A percentile compares a stretch with the other conserved stretches of the same genome.
These are phyloP conservation scores for Alethe castanea DNA, from an alignment of 2,113 vertebrate species.

Conservation along the genomic window DNA sequence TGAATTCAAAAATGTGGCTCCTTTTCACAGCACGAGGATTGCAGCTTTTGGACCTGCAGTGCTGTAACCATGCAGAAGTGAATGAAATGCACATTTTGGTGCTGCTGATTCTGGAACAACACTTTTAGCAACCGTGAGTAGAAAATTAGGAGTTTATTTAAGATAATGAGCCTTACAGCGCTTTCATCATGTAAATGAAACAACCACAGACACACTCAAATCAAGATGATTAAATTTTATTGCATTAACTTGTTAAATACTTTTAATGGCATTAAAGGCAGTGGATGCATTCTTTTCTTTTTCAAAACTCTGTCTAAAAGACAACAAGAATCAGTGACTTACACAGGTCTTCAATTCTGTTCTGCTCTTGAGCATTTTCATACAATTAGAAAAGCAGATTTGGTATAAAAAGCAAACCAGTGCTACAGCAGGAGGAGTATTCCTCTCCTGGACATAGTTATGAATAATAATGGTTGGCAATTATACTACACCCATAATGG, in stretches of 20 bases:
- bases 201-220: neutral
- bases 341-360: neutral
- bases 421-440: neutral
- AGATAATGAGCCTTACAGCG: slow-evolving; percentile 17
- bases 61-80: neutral
- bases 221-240: slow-evolving; percentile 39
- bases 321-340: neutral
- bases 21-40: neutral
- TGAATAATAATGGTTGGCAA: neutral
- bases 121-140: neutral
- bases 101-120: slow-evolving; percentile 12
- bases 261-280: neutral
- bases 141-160: slow-evolving; percentile 48
- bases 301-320: neutral
- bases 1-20: neutral
- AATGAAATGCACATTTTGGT: neutral
- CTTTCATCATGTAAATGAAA: slow-evolving; percentile 25
- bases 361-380: neutral
- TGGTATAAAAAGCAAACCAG: neutral
- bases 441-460: neutral
- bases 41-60: neutral
- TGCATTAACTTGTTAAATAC: slow-evolving; percentile 15
- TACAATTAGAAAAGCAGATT: neutral
- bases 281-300: neutral
- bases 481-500: neutral